Percentiles rank a stretch among this genome's conserved stretches.
These are phyloP conservation scores for Chroicocephalus ridibundus DNA, from an alignment of 2,113 vertebrate species.

Conservation along the genomic window DNA sequence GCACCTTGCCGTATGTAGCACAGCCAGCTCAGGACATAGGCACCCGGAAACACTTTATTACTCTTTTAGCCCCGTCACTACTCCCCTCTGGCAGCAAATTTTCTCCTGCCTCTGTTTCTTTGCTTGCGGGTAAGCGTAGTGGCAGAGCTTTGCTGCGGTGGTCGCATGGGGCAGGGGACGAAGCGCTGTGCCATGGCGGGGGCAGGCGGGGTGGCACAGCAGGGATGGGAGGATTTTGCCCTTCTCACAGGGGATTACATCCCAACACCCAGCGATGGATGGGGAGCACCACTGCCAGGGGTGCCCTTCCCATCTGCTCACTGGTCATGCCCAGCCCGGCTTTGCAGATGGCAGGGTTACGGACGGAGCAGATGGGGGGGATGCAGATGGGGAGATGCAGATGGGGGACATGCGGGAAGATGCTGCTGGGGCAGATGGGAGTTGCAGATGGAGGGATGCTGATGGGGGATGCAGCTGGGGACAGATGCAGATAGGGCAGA, in stretches of 20 bases:
- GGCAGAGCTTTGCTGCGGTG: background rate
- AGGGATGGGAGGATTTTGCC: background rate
- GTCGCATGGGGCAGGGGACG: fast-evolving
- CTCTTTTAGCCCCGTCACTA: background rate
- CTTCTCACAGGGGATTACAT: fast-evolving
- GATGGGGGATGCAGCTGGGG: background rate
- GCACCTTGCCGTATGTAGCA: background rate
- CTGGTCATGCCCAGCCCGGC: fast-evolving
- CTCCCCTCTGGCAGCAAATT: background rate
- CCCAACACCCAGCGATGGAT: background rate
- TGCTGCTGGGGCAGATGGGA: background rate
- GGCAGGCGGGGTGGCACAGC: background rate
- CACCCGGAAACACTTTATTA: background rate
- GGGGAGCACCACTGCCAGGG: background rate
- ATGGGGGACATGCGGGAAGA: background rate
- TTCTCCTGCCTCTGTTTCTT: background rate
- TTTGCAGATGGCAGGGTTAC: background rate
- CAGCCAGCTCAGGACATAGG: background rate
- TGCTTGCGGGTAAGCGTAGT: fast-evolving
- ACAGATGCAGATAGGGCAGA: background rate
- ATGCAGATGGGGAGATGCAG: background rate
- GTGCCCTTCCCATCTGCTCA: background rate
- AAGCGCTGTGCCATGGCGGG: fast-evolving
- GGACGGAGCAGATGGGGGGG: background rate
- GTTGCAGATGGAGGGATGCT: background rate